A percentile compares a stretch with the other conserved stretches of the same genome.
These are phyloP conservation scores for Bombus balteatus DNA, from an alignment of 1,140 invertebrate genomes.

Conservation along the genomic window DNA sequence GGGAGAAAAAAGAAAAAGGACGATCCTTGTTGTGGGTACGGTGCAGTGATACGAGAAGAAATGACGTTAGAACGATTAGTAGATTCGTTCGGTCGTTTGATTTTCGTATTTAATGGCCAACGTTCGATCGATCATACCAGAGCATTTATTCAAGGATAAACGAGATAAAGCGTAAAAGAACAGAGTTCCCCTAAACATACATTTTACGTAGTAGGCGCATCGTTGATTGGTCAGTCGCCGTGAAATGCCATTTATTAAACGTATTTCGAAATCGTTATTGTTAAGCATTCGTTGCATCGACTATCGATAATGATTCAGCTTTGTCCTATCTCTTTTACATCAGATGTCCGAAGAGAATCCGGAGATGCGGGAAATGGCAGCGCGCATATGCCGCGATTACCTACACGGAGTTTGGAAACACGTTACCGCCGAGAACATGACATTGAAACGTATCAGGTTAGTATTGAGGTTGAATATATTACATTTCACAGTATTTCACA, in stretches of 20 bases:
- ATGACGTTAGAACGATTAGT: too few relatives aligned
- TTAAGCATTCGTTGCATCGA: not conserved
- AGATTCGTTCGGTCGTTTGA: not conserved
- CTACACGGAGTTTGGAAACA: constrained; percentile 93
- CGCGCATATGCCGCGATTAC: constrained; percentile 93
- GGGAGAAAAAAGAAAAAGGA: too few relatives aligned
- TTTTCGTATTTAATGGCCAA: not conserved
- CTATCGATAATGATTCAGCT: not conserved
- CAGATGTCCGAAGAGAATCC: constrained; percentile 84
- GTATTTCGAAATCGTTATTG: not conserved
- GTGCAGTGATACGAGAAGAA: not conserved
- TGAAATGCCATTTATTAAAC: not conserved
- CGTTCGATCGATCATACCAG: not conserved
- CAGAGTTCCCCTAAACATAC: not conserved
- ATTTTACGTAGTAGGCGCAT: not conserved
- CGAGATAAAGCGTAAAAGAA: not conserved
- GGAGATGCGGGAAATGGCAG: constrained; percentile 92
- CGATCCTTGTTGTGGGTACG: constrained; percentile 2
- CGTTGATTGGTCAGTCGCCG: not conserved
- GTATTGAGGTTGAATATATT: constrained; percentile 40
- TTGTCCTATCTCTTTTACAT: not conserved
- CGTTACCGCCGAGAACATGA: constrained; percentile 88
- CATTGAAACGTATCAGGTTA: constrained; percentile 92
- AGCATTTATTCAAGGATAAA: not conserved
- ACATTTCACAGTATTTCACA: too few relatives aligned